Conservation (phyloP, 1,140 invertebrate genomes). For the Hermetia illucens region DNA sequence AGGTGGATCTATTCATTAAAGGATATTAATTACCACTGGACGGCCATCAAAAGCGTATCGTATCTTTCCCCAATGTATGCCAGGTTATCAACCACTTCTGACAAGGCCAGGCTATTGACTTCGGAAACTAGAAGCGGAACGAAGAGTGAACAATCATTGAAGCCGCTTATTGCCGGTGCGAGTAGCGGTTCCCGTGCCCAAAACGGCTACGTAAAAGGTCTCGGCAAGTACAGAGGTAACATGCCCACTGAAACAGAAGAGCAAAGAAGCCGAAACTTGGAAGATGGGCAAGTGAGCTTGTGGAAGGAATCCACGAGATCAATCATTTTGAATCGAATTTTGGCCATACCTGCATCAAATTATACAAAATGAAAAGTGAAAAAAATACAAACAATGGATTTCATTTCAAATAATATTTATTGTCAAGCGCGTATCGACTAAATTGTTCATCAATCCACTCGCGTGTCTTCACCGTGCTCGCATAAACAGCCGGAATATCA, state of each 20-base stretch:
- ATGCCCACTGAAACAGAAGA: background rate
- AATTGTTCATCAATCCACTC: slow-evolving; percentile 43
- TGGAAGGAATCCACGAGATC: background rate
- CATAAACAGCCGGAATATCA: slow-evolving; percentile 56
- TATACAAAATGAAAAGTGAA: background rate
- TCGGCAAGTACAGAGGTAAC: background rate
- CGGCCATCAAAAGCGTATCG: no score
- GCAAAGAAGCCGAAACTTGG: background rate
- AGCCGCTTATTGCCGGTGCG: no score
- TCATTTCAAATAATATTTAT: background rate
- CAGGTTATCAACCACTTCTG: no score
- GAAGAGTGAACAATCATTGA: no score
- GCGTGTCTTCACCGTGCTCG: slow-evolving; percentile 40
- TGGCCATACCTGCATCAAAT: background rate
- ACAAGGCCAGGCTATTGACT: no score
- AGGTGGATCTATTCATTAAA: no score
- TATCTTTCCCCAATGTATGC: no score
- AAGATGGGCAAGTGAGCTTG: background rate
- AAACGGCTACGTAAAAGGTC: no score
- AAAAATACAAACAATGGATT: background rate
- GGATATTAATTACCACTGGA: no score
- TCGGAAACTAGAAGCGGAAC: no score
- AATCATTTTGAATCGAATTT: background rate
- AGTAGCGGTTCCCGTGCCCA: no score
- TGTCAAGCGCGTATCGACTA: background rate